Evolutionary conservation across 2,113 vertebrate genomes (phyloP).

Genomic region (Gracilinanus agilis): DNA sequence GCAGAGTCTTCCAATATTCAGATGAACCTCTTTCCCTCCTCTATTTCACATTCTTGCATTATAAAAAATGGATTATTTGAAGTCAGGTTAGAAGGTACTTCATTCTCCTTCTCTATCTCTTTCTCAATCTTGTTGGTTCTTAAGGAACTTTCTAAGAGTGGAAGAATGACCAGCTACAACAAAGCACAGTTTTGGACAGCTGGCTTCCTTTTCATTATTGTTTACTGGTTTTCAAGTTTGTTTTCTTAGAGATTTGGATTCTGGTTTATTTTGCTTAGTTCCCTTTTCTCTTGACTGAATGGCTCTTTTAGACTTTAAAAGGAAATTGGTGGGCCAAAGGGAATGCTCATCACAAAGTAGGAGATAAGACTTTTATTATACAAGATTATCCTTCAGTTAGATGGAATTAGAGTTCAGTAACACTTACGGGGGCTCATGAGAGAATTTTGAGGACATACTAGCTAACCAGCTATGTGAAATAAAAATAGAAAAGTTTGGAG

Average conservation of each 20-base stretch:
- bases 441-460: conserved; percentile 46
- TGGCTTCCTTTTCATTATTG: background rate
- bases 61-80: conserved; percentile 32
- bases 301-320: conserved; percentile 37
- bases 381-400: conserved; percentile 9
- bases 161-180: background rate
- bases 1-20: no score
- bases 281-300: background rate
- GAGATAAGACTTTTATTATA: background rate
- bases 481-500: conserved; percentile 1
- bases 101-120: background rate
- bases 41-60: background rate
- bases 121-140: background rate
- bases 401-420: conserved; percentile 19
- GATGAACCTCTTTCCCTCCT: no score
- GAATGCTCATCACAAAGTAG: background rate
- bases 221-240: conserved; percentile 3
- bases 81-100: background rate
- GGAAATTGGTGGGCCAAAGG: background rate
- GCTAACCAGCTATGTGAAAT: conserved; percentile 46
- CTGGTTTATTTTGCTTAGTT: background rate
- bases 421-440: background rate
- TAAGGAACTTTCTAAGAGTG: background rate
- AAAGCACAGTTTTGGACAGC: background rate
- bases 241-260: conserved; percentile 35